Evolutionary conservation across 2,797 vertebrate species (phyloP).

Genomic region (Micropoecilia bifurca): DNA sequence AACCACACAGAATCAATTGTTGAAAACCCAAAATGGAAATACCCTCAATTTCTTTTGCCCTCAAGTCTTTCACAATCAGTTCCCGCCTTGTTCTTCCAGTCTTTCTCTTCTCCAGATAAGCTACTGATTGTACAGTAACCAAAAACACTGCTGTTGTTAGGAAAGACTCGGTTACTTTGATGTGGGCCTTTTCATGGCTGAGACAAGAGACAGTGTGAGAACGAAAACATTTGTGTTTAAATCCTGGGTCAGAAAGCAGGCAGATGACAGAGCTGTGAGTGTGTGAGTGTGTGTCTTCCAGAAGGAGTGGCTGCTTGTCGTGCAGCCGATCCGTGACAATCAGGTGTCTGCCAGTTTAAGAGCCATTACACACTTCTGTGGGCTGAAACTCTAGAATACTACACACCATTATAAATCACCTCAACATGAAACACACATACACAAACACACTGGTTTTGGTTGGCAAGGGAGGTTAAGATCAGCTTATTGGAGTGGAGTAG

Average conservation of each 20-base stretch:
- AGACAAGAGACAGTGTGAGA: constrained; percentile 10
- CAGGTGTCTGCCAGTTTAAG: constrained; percentile 68
- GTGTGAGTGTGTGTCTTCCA: constrained; percentile 39
- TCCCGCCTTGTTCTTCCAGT: neutral
- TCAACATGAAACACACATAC: constrained; percentile 37
- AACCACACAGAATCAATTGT: neutral
- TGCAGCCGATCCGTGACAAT: constrained; percentile 63
- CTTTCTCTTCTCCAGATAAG: neutral
- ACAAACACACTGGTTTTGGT: constrained; percentile 23
- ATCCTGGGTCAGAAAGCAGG: constrained; percentile 23
- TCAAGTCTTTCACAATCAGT: neutral
- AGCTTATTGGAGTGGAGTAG: neutral
- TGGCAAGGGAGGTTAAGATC: neutral
- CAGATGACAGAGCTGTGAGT: constrained; percentile 13
- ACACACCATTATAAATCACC: constrained; percentile 68
- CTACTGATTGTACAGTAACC: neutral
- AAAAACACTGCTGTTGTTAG: neutral
- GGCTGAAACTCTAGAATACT: constrained; percentile 70
- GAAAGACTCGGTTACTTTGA: neutral
- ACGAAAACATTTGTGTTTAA: constrained; percentile 35
- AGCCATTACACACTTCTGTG: constrained; percentile 72
- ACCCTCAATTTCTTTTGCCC: neutral
- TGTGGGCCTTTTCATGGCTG: neutral
- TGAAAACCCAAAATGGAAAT: neutral
- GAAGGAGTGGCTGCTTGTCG: constrained; percentile 52